Percentiles rank a stretch among this genome's conserved stretches.
These are phyloP conservation scores for Ceratosolen solmsi DNA, from an alignment of 1,140 invertebrate genomes.

Conservation along the genomic window DNA sequence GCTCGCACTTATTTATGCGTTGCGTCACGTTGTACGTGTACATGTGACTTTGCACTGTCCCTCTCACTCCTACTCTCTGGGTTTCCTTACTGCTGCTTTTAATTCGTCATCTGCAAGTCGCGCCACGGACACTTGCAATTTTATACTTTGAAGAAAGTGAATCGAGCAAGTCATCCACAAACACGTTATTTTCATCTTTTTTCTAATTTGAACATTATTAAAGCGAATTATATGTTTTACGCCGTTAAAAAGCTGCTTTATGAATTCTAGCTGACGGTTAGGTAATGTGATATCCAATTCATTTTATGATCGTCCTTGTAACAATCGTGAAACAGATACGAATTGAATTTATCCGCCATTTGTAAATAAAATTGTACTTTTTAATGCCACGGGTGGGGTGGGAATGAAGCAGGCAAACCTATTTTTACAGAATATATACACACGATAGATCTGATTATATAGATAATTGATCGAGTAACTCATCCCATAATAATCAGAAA, in stretches of 20 bases:
- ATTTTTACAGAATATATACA: too few species aligned
- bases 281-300: background rate
- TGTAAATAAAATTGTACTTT: background rate
- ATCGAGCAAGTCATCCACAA: background rate
- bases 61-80: conserved; percentile 9
- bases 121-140: background rate
- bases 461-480: too few species aligned
- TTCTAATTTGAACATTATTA: background rate
- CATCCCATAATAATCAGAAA: too few species aligned
- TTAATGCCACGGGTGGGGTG: background rate
- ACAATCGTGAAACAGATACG: background rate
- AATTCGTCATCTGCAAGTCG: background rate
- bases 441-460: too few species aligned
- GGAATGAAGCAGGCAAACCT: too few species aligned
- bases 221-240: too few species aligned
- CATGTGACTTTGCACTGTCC: background rate
- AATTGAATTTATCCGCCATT: background rate
- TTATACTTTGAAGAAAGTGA: background rate
- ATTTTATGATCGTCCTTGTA: too few species aligned
- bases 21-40: conserved; percentile 48
- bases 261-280: background rate
- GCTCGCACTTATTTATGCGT: conserved; percentile 43
- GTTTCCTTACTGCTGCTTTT: background rate
- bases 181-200: background rate
- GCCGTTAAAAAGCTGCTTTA: too few species aligned